phyloP scores from a whole-genome alignment of 2,113 vertebrate species.

The Ranitomeya imitator region DNA sequence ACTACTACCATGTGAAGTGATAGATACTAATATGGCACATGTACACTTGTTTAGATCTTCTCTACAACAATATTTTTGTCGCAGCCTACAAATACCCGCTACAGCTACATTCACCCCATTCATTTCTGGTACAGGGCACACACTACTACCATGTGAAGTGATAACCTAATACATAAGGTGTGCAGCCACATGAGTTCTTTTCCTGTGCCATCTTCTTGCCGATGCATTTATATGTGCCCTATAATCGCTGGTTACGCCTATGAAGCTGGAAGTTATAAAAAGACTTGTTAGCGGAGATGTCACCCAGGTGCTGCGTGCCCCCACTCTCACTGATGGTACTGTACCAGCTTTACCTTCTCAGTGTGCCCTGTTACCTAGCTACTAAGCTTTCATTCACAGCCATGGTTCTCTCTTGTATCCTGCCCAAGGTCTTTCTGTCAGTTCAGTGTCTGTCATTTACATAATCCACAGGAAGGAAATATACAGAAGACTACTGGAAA shows the following conservation, averaged over 20 bases:
- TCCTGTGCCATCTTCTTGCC: background rate
- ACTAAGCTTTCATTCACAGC: background rate
- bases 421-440: conserved; percentile 6
- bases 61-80: background rate
- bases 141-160: too few species aligned
- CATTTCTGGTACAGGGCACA: background rate
- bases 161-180: background rate
- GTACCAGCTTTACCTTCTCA: background rate
- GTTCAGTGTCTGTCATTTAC: background rate
- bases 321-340: background rate
- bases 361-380: conserved; percentile 24
- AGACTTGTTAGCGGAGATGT: conserved; percentile 9
- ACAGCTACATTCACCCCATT: background rate
- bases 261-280: background rate
- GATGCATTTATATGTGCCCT: background rate
- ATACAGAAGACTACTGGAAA: background rate
- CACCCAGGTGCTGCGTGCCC: background rate
- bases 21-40: background rate
- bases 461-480: background rate
- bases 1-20: too few species aligned
- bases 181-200: background rate
- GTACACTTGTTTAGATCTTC: background rate
- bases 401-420: background rate
- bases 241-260: background rate
- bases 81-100: background rate